Evolutionary conservation across 2,888 invertebrate genomes (phyloP).

Genomic region (Galerucella nymphaeae): DNA sequence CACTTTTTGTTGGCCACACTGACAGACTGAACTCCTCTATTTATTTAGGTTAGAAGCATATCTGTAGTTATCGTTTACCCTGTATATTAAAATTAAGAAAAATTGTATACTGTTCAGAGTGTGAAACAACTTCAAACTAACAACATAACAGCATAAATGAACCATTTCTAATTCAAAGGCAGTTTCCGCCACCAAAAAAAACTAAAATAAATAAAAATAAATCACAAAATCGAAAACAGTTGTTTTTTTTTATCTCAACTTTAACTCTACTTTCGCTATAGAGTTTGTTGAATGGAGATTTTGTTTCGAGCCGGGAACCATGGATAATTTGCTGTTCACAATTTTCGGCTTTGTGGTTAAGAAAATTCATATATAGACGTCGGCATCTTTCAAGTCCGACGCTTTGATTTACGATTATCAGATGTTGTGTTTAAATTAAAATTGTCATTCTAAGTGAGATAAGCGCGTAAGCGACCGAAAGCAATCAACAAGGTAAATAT

Average conservation of each 20-base stretch:
- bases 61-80: no score
- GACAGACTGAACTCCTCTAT: no score
- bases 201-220: constrained; percentile 1
- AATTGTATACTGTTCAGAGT: background rate
- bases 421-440: constrained; percentile 47
- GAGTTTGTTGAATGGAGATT: constrained; percentile 36
- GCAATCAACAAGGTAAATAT: constrained; percentile 28
- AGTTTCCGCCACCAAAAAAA: background rate
- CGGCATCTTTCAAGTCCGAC: constrained; percentile 52
- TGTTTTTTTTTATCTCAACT: background rate
- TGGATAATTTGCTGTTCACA: constrained; percentile 57
- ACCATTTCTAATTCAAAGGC: background rate
- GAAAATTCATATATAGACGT: constrained; percentile 52
- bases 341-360: constrained; percentile 58
- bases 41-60: no score
- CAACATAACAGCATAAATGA: background rate
- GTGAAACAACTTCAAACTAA: background rate
- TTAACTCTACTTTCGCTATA: background rate
- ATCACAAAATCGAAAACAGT: background rate
- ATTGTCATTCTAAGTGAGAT: constrained; percentile 38
- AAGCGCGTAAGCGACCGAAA: constrained; percentile 14
- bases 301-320: constrained; percentile 55
- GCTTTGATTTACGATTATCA: constrained; percentile 54
- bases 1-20: no score
- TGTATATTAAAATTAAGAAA: background rate